These are phyloP conservation scores for Aptenodytes patagonicus DNA, from an alignment of 2,113 vertebrate genomes.

Conservation along the genomic window DNA sequence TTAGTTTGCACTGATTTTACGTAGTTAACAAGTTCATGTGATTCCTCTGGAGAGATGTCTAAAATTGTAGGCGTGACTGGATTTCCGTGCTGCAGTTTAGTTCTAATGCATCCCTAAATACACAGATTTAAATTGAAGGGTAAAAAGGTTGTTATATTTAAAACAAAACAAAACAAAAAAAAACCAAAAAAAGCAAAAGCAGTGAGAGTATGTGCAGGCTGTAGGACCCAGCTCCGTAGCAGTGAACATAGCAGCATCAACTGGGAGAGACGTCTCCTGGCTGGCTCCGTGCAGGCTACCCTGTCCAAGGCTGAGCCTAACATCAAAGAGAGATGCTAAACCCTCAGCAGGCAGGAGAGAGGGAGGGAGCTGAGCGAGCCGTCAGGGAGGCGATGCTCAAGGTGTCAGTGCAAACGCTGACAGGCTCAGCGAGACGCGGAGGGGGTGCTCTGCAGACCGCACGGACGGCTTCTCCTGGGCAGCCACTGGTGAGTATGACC, in stretches of 20 bases:
- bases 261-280: neutral
- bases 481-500: fast-evolving
- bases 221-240: neutral
- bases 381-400: neutral
- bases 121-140: neutral
- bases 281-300: neutral
- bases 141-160: neutral
- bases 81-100: neutral
- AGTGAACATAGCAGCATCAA: neutral
- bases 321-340: neutral
- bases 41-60: neutral
- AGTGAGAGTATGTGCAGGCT: neutral
- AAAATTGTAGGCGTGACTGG: neutral
- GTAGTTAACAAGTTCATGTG: neutral
- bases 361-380: neutral
- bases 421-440: fast-evolving
- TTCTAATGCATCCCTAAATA: neutral
- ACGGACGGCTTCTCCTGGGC: fast-evolving
- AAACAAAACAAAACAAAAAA: neutral
- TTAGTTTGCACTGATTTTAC: neutral
- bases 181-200: neutral
- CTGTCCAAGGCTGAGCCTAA: neutral
- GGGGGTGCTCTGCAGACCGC: neutral
- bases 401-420: neutral
- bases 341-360: neutral